A percentile compares a stretch with the other conserved stretches of the same genome.
Conservation (phyloP, 2,888 invertebrate genomes). For the Ectemnius cavifrons region DNA sequence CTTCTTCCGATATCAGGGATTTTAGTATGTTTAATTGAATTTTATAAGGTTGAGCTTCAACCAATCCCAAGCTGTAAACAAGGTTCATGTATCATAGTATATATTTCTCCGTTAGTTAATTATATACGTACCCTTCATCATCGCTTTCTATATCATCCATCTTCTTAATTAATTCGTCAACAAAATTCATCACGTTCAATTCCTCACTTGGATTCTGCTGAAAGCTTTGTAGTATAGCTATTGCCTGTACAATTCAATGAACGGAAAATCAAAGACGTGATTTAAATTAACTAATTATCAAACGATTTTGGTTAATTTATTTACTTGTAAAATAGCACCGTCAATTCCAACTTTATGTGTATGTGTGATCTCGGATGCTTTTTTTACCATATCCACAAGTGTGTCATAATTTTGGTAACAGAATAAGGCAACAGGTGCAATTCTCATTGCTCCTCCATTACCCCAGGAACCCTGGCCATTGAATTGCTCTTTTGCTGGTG, state of each 20-base stretch:
- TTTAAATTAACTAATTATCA: not conserved
- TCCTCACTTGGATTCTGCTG: slow-evolving; percentile 76
- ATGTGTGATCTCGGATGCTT: slow-evolving; percentile 83
- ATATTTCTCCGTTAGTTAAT: slow-evolving; percentile 1
- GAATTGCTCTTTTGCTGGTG: slow-evolving; percentile 84
- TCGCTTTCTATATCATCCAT: slow-evolving; percentile 79
- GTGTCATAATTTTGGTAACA: slow-evolving; percentile 79
- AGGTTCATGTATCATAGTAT: not conserved
- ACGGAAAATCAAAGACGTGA: not conserved
- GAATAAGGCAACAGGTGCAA: slow-evolving; percentile 84
- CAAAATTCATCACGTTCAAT: slow-evolving; percentile 79
- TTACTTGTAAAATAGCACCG: slow-evolving; percentile 81
- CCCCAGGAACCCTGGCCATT: slow-evolving; percentile 85
- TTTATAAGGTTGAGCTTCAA: slow-evolving; percentile 79
- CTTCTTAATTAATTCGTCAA: slow-evolving; percentile 79
- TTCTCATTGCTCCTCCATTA: slow-evolving; percentile 89
- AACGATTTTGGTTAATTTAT: not conserved
- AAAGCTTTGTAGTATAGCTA: slow-evolving; percentile 81
- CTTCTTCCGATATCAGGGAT: slow-evolving; percentile 78
- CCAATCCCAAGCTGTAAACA: slow-evolving; percentile 70
- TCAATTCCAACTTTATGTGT: slow-evolving; percentile 80
- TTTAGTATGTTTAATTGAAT: slow-evolving; percentile 80
- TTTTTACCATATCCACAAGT: slow-evolving; percentile 79
- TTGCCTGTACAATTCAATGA: slow-evolving; percentile 74
- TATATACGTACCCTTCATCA: slow-evolving; percentile 74